Conservation (phyloP, 2,113 vertebrate genomes). For the Onychostruthus taczanowskii region DNA sequence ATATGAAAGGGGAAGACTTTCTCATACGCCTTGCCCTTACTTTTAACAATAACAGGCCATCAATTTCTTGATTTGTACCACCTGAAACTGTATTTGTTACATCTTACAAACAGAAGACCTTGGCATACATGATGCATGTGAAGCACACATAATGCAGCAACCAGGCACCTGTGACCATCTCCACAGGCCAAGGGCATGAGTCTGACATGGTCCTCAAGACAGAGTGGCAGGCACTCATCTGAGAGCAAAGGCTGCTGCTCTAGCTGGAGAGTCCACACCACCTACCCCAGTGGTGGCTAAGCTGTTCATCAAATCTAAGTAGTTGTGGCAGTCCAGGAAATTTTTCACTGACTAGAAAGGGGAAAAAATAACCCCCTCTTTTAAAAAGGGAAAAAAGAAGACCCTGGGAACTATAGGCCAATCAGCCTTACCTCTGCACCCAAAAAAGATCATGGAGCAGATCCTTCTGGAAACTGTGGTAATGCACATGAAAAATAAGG, state of each 20-base stretch:
- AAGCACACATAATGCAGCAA: neutral
- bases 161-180: neutral
- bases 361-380: neutral
- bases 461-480: neutral
- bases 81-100: neutral
- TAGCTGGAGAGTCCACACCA: neutral
- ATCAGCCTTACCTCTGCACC: neutral
- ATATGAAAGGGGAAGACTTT: neutral
- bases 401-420: neutral
- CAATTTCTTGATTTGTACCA: neutral
- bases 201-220: neutral
- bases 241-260: neutral
- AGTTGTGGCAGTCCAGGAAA: neutral
- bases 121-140: fast-evolving
- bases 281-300: neutral
- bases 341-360: neutral
- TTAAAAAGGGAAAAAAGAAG: neutral
- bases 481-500: neutral
- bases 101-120: neutral
- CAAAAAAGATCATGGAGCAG: neutral
- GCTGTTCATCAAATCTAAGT: neutral
- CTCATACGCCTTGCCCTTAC: neutral
- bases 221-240: neutral
- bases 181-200: neutral
- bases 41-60: neutral